Base-by-base conservation (phyloP, 1,140 invertebrate genomes). In the Ephestia elutella region DNA sequence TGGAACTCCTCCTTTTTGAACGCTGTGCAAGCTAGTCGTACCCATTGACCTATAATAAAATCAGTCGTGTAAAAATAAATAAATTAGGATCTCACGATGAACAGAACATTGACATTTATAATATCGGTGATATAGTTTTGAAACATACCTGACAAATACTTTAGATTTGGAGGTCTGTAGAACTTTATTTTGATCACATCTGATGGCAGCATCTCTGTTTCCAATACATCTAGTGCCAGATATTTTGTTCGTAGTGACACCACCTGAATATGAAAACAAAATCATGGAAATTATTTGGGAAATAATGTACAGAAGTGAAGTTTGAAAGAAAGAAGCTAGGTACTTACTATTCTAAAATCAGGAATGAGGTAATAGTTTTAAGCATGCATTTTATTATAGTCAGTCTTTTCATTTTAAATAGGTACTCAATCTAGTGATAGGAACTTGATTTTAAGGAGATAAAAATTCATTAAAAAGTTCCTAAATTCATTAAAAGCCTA, bases 1-100 rank as follows among this genome's bases (percentile, higher is more conserved):
- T 99, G 98, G 87, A 97, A 99, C 82, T 99, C 98, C 65, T 96
- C 94, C 18, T 94, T 93, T 57, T 94, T 92, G 72, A 99, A 98
- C 0, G 95, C 94, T 0, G 97, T 98, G 76, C 98, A 99, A 0
- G 96, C 94, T 9, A 99, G 89, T 0, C 98, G 91, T 1, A 99
- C 96, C 94, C 94, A 95, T 73, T 95, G 94, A 8, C 94, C 94
- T 60, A 94, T 44, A 17, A 17, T 44, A 15, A 44, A 44, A 8
- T 8, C 32, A 5, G 2, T 38, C 25, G 25, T n/a, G n/a, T n/a
- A n/a, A 10, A 18, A 8, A 15, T 38, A 10, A 17, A 25, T 3
- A 19, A 20, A 28, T 7, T 44, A 17, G 49, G 20, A 18, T 38
- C 32, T 0, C 51, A 55, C 8, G n/a, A n/a, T n/a, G n/a, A n/a